These are phyloP conservation scores for Bergia puertoricense DNA, from an alignment of 92 coral and sea anemone species.

Conservation along the genomic window DNA sequence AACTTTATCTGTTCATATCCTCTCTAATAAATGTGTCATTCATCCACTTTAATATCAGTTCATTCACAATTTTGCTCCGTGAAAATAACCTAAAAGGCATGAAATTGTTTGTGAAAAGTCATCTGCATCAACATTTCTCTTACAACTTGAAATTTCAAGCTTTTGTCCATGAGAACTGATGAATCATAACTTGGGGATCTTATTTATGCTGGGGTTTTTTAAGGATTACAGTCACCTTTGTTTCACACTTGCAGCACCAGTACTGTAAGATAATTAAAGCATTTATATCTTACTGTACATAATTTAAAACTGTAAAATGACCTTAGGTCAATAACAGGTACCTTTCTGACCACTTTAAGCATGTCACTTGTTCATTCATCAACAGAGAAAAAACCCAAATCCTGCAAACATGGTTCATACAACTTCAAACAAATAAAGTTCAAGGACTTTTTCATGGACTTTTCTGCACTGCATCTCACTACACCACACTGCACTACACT, in stretches of 20 bases:
- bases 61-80: background rate
- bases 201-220: no score
- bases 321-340: background rate
- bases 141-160: background rate
- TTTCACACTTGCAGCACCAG: no score
- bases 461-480: no score
- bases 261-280: no score
- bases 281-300: no score
- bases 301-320: background rate
- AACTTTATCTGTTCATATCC: no score
- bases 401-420: background rate
- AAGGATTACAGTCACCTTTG: background rate
- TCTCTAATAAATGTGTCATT: no score
- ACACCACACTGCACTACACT: no score
- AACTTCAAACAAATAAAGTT: background rate
- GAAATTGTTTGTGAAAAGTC: no score
- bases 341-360: constrained; percentile 14
- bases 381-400: constrained; percentile 23
- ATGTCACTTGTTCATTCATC: constrained; percentile 28
- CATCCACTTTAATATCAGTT: background rate
- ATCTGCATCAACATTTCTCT: background rate
- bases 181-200: background rate
- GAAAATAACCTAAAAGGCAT: no score
- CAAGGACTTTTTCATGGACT: no score
- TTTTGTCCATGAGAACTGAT: background rate